Evolutionary conservation across 2,888 invertebrate genomes (phyloP), one percentile per base, ranked within the genome.

Genomic region (Caenorhabditis sp.): DNA sequence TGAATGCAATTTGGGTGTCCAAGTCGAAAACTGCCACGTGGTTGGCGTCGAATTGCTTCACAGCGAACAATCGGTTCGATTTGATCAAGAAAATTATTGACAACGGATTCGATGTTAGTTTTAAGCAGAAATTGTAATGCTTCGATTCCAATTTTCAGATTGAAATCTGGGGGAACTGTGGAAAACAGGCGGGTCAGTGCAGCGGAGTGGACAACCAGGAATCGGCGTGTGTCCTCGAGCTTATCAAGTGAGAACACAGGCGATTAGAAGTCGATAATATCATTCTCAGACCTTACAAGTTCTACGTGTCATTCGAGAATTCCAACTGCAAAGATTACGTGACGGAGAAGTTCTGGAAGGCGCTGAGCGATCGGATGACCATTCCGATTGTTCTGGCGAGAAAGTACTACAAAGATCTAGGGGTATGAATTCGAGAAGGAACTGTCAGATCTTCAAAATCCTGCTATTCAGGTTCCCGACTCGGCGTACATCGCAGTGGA

Each of bases 241-340:
- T 79, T 13, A 74, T 79, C n/a, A 73, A 58, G 79, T 79, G 3
- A 45, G 65, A 20, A 15, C 35, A 13, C 30, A n/a, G 30, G 6
- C 30, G 30, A 30, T 9, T 30, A 30, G 6, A 30, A 30, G 30
- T 30, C 30, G 30, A 53, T 13, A 15, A 41, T 35, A 1, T 7
- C 41, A 1, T n/a, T 65, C 35, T 30, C 7, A 78, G 65, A 17
- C 80, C 74, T 35, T 81, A 82, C 72, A 79, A 81, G 39, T 84
- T 83, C 70, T 82, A 81, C 56, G 56, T 83, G 11, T 79, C 83
- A 0, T 80, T 83, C n/a, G 84, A 84, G 55, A 83, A 84, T 55
- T 79, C 77, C 20, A 76, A 82, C 39, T 84, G 83, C 65, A 66
- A 70, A 15, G 82, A 83, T 35, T 83, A 84, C 50, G 84, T 83